Evolutionary conservation across 2,113 vertebrate genomes (phyloP).

Genomic region (Chionomys nivalis): DNA sequence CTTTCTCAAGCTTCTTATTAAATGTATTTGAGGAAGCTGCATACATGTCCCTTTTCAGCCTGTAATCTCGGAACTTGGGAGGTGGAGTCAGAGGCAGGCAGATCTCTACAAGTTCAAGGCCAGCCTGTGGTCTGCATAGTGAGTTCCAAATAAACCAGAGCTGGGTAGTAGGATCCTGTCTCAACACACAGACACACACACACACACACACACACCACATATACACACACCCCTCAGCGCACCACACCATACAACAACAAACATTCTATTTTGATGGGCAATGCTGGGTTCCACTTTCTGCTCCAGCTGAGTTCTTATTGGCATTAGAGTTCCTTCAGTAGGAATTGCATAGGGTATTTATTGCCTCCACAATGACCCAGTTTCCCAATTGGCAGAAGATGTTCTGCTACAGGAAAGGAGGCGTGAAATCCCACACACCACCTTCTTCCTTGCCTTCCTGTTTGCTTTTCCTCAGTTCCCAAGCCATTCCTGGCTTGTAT

Average conservation of each 20-base stretch:
- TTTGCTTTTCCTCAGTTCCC: neutral
- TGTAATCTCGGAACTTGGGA: neutral
- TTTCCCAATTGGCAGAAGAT: neutral
- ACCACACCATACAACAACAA: neutral
- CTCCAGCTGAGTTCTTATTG: neutral
- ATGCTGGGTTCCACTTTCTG: slow-evolving; percentile 5
- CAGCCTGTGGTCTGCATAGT: neutral
- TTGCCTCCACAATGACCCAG: neutral
- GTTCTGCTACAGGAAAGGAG: neutral
- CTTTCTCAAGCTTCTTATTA: neutral
- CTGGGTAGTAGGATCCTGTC: neutral
- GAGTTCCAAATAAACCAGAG: neutral
- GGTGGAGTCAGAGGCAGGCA: neutral
- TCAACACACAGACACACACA: neutral
- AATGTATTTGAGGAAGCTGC: neutral
- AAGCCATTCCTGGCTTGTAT: neutral
- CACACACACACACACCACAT: neutral
- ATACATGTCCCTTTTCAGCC: neutral
- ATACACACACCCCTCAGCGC: neutral
- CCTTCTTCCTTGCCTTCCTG: neutral
- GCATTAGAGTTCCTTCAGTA: neutral
- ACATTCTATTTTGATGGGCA: neutral
- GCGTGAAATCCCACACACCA: neutral
- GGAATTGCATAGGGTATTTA: neutral
- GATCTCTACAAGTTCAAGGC: neutral